These are phyloP conservation scores for Pelmatolapia mariae DNA, from an alignment of 2,113 vertebrate species.

Conservation along the genomic window DNA sequence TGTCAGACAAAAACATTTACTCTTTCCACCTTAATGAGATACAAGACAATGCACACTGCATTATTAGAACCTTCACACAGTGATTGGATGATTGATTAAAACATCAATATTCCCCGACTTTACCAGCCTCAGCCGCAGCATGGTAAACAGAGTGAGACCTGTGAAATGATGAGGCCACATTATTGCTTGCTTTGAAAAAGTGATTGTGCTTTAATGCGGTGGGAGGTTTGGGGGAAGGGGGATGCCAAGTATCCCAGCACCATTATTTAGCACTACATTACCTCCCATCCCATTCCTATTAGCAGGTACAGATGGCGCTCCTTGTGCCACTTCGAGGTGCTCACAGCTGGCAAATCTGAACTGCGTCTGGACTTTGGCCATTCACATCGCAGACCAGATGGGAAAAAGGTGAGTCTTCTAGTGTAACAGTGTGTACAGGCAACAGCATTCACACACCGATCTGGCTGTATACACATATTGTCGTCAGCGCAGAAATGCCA, in stretches of 20 bases:
- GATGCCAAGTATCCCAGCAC: conserved; percentile 39
- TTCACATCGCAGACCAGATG: conserved; percentile 32
- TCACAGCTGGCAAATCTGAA: conserved; percentile 52
- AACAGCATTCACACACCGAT: background rate
- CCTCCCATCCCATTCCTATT: conserved; percentile 51
- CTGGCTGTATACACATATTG: background rate
- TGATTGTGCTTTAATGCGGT: conserved; percentile 27
- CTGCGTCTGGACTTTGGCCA: conserved; percentile 49
- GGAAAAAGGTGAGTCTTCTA: conserved; percentile 6
- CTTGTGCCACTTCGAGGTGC: conserved; percentile 45
- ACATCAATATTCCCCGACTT: background rate
- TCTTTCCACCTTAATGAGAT: background rate
- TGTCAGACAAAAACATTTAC: background rate
- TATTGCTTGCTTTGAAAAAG: conserved; percentile 28
- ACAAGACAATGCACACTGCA: background rate
- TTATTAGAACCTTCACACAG: background rate
- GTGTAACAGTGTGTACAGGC: background rate
- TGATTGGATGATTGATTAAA: background rate
- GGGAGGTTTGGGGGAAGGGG: conserved; percentile 10
- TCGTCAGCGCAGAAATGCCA: background rate
- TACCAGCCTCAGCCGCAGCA: background rate
- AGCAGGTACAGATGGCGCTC: conserved; percentile 59
- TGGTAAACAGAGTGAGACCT: conserved; percentile 4
- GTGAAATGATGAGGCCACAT: conserved; percentile 22
- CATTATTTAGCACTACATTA: conserved; percentile 65